Evolutionary conservation across 2,888 invertebrate species (phyloP).

Genomic region (Chamaedrilus cognettii): DNA sequence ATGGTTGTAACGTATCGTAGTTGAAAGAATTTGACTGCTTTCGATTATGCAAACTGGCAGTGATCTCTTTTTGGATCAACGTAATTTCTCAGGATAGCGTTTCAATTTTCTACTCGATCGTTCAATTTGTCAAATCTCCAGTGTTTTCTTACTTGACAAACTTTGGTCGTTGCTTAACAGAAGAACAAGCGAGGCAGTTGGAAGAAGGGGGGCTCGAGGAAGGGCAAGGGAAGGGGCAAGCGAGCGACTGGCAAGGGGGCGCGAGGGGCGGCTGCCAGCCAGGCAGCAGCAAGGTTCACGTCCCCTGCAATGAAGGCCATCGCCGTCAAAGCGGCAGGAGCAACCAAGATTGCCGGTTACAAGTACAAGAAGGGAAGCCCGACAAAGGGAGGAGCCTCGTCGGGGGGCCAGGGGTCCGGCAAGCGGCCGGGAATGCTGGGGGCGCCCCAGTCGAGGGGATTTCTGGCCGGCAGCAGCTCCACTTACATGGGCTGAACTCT

Average conservation of each 20-base stretch:
- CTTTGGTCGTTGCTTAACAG: no score
- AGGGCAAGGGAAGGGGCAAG: neutral
- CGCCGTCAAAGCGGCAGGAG: no score
- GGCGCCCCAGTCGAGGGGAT: slow-evolving; percentile 13
- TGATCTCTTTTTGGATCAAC: no score
- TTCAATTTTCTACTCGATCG: no score
- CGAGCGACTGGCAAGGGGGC: neutral
- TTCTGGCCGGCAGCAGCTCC: slow-evolving; percentile 3
- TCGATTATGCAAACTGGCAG: no score
- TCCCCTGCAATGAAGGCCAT: neutral
- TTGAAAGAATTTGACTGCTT: no score
- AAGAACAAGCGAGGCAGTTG: no score
- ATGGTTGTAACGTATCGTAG: no score
- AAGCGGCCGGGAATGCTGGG: slow-evolving; percentile 16
- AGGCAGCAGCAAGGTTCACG: neutral
- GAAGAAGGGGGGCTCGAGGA: no score
- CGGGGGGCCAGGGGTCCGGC: neutral
- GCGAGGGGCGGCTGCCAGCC: neutral
- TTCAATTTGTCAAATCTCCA: no score
- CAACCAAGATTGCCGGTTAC: neutral
- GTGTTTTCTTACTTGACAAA: no score
- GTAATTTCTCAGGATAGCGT: no score
- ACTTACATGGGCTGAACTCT: neutral
- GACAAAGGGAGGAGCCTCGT: neutral
- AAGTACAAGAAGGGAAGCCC: neutral